phyloP scores from a whole-genome alignment of 2,113 vertebrate species.

The Pangasianodon gigas region DNA sequence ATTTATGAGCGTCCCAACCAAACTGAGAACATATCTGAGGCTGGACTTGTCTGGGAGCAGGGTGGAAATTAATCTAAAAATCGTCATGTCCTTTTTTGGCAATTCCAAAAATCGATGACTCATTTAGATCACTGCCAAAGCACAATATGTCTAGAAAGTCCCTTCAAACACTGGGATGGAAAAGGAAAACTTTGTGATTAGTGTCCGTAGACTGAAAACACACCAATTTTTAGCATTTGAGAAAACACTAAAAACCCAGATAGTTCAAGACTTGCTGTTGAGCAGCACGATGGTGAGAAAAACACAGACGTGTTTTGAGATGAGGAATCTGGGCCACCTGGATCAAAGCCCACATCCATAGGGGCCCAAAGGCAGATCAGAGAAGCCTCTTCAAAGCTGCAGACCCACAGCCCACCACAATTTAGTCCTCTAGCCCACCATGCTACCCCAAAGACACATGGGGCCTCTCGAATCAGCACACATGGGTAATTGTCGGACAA shows the following conservation, averaged over 20 bases:
- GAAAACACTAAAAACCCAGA: neutral
- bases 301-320: slow-evolving; percentile 51
- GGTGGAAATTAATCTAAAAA: slow-evolving; percentile 63
- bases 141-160: slow-evolving; percentile 55
- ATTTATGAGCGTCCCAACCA: slow-evolving; percentile 66
- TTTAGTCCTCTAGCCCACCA: slow-evolving; percentile 29
- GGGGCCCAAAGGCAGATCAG: slow-evolving; percentile 58
- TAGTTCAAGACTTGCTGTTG: neutral
- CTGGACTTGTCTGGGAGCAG: slow-evolving; percentile 44
- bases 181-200: slow-evolving; percentile 10
- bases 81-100: slow-evolving; percentile 55
- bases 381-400: slow-evolving; percentile 60
- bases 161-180: slow-evolving; percentile 33
- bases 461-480: slow-evolving; percentile 42
- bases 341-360: slow-evolving; percentile 66
- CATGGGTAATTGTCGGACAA: slow-evolving; percentile 26
- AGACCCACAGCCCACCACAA: slow-evolving; percentile 30
- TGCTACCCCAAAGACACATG: slow-evolving; percentile 59
- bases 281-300: slow-evolving; percentile 1
- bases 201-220: neutral
- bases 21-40: slow-evolving; percentile 51
- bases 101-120: slow-evolving; percentile 65
- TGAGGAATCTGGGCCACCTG: slow-evolving; percentile 51
- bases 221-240: neutral
- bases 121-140: slow-evolving; percentile 60